Evolutionary conservation across 35 echinoderm and acorn worm genomes (phyloP), one percentile per base, ranked within the genome.

Genomic region (Hemicentrotus pulcherrimus): DNA sequence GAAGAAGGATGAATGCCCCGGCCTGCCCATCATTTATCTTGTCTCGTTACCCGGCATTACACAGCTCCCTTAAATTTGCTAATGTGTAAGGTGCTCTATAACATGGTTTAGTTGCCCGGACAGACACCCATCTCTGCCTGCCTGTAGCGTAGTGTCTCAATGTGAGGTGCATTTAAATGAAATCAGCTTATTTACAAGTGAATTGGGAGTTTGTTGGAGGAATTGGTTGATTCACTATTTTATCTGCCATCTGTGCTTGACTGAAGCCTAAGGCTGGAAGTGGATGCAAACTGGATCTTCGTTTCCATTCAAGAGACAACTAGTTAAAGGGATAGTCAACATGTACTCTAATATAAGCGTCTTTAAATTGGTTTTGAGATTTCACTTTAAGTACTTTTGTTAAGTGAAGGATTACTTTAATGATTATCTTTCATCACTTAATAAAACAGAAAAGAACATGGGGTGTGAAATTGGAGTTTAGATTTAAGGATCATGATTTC

Each of bases 11-110:
- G 65, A 78, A 28, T n/a, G 65, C 22, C 61, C 65, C 65, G 19
- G 65, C 65, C 65, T n/a, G 65, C 65, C 65, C 65, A 78, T 78
- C 65, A 78, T 78, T 78, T 78, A 78, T 78, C 65, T 78, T 78
- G 65, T 78, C 65, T 78, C 65, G 65, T 78, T 78, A 78, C n/a
- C 65, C 65, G 24, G 65, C 28, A 78, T 78, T 78, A 78, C 65
- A 18, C 65, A 78, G 18, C 65, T 78, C 65, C 65, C 65, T 78
- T 7, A 78, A 78, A 78, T 78, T 78, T 78, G 65, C 65, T 78
- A 78, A 78, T 78, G 65, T 78, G 22, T 28, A 78, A 78, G 65
- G 65, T 78, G 65, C 65, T 78, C 24, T 78, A 78, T 78, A 15
- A 78, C 24, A 78, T 78, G 18, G 19, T 78, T 78, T 78, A 28